Percentiles rank a stretch among this genome's conserved stretches.
Conservation (phyloP, 2,113 vertebrate genomes). For the Erpornis zantholeuca region DNA sequence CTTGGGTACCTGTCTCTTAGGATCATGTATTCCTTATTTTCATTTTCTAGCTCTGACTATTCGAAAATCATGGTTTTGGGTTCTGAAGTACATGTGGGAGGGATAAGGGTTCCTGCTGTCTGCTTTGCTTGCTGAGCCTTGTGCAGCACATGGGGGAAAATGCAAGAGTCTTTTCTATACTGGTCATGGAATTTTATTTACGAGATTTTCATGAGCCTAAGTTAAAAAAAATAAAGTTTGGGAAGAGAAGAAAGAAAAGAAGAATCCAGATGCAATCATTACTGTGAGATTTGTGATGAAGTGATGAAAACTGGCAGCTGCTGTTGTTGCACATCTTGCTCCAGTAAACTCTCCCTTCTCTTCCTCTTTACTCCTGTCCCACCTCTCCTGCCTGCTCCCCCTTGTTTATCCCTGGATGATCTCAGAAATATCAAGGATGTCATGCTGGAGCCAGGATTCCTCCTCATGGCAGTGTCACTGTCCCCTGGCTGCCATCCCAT, state of each 20-base stretch:
- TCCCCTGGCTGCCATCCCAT: background rate
- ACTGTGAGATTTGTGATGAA: background rate
- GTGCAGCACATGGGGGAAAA: background rate
- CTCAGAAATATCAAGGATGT: background rate
- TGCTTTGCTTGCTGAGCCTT: background rate
- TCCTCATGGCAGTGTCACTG: background rate
- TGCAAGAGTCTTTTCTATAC: accelerated
- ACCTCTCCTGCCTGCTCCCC: background rate
- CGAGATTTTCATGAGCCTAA: background rate
- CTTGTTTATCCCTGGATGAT: background rate
- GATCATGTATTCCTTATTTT: background rate
- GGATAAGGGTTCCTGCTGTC: background rate
- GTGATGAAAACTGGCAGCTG: background rate
- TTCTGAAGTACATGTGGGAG: background rate
- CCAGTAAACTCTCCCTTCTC: background rate
- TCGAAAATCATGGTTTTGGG: background rate
- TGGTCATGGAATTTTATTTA: background rate
- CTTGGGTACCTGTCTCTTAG: background rate
- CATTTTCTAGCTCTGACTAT: background rate
- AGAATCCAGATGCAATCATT: background rate
- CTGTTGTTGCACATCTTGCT: background rate
- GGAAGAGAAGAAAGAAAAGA: background rate
- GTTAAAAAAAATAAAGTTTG: background rate
- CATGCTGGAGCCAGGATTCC: background rate
- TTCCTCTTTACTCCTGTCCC: background rate